These are phyloP conservation scores for Aphidius ervi DNA, from an alignment of 1,140 invertebrate species.

Conservation along the genomic window DNA sequence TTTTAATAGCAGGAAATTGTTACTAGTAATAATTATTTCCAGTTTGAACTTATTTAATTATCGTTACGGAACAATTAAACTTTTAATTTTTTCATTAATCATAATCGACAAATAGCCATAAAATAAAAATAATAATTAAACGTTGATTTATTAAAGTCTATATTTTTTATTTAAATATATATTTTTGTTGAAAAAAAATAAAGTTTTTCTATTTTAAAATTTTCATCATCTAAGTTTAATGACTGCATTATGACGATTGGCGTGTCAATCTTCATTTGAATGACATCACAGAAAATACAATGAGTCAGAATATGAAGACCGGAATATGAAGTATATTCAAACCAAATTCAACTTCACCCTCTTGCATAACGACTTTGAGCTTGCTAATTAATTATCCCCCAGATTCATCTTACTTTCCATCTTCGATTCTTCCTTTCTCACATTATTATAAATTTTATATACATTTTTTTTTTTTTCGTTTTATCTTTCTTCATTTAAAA, in stretches of 20 bases:
- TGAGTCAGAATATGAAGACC: slow-evolving; percentile 7
- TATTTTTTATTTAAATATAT: no score
- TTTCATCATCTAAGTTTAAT: slow-evolving; percentile 29
- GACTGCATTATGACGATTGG: slow-evolving; percentile 44
- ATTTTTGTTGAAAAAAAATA: no score
- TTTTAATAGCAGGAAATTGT: no score
- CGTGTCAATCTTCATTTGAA: slow-evolving; percentile 45
- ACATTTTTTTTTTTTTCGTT: slow-evolving; percentile 12
- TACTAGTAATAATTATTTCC: no score
- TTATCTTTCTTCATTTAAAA: background rate
- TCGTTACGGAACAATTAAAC: no score
- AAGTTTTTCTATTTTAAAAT: background rate
- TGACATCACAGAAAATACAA: slow-evolving; percentile 17
- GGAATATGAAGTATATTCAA: slow-evolving; percentile 13
- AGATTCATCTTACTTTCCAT: slow-evolving; percentile 4
- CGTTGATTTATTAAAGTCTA: no score
- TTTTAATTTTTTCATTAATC: no score
- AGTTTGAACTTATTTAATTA: no score
- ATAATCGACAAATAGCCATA: no score
- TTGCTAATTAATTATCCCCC: slow-evolving; percentile 26
- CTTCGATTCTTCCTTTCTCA: slow-evolving; percentile 2
- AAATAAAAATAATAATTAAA: no score
- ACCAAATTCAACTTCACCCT: slow-evolving; percentile 17
- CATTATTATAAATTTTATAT: slow-evolving; percentile 8
- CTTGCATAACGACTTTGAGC: slow-evolving; percentile 19